phyloP scores from a whole-genome alignment of 2,797 vertebrate species.

The Aythya fuligula region DNA sequence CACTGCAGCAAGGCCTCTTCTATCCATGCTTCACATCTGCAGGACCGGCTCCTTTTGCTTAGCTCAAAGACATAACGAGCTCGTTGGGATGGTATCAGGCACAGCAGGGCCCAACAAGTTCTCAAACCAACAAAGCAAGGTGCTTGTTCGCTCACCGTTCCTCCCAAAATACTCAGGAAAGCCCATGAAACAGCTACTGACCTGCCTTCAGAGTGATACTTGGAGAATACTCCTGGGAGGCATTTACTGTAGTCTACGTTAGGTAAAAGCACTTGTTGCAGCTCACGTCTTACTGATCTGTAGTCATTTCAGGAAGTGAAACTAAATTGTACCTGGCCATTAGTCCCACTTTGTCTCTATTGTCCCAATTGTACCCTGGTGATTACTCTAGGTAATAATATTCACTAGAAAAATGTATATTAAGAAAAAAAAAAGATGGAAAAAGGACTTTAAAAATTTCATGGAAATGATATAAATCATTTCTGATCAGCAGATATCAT shows the following conservation, averaged over 20 bases:
- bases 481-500: not conserved
- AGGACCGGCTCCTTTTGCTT: not conserved
- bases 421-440: not conserved
- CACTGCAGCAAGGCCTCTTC: not conserved
- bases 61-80: not conserved
- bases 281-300: not conserved
- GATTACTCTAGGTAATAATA: not conserved
- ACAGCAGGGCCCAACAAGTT: not conserved
- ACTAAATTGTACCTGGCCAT: not conserved
- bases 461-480: not conserved
- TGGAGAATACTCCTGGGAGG: not conserved
- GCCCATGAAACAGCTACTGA: not conserved
- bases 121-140: not conserved
- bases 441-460: not conserved
- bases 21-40: not conserved
- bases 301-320: not conserved
- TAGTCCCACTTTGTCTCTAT: not conserved
- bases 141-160: not conserved
- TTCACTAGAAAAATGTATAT: not conserved
- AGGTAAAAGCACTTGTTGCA: not conserved
- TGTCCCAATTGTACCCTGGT: too few relatives aligned
- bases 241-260: not conserved
- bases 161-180: not conserved
- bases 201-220: not conserved
- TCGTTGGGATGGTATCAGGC: not conserved